Conservation (phyloP, 2,113 vertebrate species). For the Oncorhynchus tshawytscha region DNA sequence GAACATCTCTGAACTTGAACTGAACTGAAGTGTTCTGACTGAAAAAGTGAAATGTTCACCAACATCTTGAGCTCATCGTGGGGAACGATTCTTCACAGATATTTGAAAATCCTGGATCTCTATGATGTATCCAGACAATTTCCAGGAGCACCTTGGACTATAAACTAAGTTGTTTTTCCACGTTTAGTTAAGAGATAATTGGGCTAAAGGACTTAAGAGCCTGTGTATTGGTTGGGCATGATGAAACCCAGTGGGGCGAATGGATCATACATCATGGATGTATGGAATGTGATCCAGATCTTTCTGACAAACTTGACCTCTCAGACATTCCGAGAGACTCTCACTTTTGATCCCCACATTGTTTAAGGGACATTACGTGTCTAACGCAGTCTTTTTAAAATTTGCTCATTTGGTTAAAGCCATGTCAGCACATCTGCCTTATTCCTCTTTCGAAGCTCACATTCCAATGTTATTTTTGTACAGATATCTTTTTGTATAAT, state of each 20-base stretch:
- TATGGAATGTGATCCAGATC: conserved; percentile 41
- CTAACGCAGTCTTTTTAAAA: conserved; percentile 19
- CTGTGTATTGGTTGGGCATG: conserved; percentile 18
- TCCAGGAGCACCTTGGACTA: conserved; percentile 15
- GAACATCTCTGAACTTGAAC: no score
- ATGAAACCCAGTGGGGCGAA: neutral
- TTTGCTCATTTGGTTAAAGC: conserved; percentile 34
- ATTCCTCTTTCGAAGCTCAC: conserved; percentile 57
- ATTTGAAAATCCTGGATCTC: conserved; percentile 15
- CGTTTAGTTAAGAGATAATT: conserved; percentile 8
- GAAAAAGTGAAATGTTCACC: no score
- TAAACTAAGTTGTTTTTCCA: conserved; percentile 8
- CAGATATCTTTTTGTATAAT: conserved; percentile 61
- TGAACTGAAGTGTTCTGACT: no score
- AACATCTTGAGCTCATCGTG: neutral
- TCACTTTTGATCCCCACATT: conserved; percentile 22
- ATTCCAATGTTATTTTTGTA: conserved; percentile 77
- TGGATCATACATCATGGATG: conserved; percentile 6
- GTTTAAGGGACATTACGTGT: conserved; percentile 3
- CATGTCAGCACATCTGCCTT: conserved; percentile 37
- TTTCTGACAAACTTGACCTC: conserved; percentile 1
- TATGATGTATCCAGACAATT: neutral
- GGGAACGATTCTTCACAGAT: neutral
- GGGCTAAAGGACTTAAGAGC: neutral
- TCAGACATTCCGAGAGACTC: conserved; percentile 21